These are phyloP conservation scores for Pristionchus exspectatus DNA, from an alignment of 2,888 invertebrate species.

Conservation along the genomic window DNA sequence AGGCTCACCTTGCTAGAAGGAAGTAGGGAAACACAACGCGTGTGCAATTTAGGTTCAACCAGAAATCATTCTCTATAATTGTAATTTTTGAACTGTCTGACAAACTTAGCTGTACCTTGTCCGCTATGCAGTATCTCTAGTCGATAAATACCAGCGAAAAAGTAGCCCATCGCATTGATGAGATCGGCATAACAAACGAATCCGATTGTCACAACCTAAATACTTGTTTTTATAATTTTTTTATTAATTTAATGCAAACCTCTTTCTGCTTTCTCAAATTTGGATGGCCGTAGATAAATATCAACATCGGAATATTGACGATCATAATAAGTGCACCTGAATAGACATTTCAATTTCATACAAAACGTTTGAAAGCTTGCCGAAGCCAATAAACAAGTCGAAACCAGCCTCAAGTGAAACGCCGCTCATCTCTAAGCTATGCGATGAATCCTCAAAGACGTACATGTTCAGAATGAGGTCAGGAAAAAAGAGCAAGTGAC, in stretches of 20 bases:
- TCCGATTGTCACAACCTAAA: conserved; percentile 25
- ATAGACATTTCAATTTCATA: background rate
- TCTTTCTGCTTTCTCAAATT: conserved; percentile 39
- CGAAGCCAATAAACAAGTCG: conserved; percentile 13
- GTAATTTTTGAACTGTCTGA: background rate
- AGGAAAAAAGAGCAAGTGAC: background rate
- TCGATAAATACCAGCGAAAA: conserved; percentile 50
- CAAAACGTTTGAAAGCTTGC: background rate
- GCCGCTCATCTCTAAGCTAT: background rate
- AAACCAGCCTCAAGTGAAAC: conserved; percentile 22
- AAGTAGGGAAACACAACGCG: background rate
- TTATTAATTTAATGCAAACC: background rate
- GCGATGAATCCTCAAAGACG: background rate
- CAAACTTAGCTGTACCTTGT: background rate
- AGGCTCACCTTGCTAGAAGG: background rate
- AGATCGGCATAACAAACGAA: conserved; percentile 48
- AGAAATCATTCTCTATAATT: background rate
- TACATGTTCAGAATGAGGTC: background rate
- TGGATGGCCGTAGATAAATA: background rate
- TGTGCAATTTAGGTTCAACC: background rate
- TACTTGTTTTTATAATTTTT: background rate
- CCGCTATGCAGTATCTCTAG: background rate
- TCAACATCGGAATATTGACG: conserved; percentile 5
- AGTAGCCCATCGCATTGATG: conserved; percentile 24
- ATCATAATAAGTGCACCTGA: conserved; percentile 22